phyloP scores from a whole-genome alignment of 2,888 invertebrate species.

The Sminthurides aquaticus region DNA sequence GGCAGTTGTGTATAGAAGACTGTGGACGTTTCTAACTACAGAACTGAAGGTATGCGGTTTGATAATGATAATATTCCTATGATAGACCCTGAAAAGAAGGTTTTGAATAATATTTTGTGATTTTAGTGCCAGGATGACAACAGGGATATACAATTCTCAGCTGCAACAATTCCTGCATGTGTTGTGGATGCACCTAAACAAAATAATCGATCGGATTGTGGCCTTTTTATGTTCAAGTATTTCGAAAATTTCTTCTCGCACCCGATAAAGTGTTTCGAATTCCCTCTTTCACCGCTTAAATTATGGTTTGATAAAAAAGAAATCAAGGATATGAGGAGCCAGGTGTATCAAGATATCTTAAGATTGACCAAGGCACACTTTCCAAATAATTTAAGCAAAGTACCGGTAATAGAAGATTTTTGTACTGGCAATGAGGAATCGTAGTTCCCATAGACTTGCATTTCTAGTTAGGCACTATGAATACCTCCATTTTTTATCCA shows the following conservation, averaged over 20 bases:
- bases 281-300: conserved; percentile 10
- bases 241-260: conserved; percentile 84
- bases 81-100: no score
- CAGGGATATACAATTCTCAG: conserved; percentile 56
- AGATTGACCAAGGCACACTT: background rate
- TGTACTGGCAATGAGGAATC: no score
- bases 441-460: no score
- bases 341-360: conserved; percentile 7
- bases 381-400: background rate
- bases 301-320: conserved; percentile 2
- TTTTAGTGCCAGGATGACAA: background rate
- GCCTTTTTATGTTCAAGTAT: conserved; percentile 88
- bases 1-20: conserved; percentile 75
- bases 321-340: background rate
- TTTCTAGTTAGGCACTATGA: no score
- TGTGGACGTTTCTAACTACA: conserved; percentile 82
- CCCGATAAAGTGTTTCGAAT: conserved; percentile 17
- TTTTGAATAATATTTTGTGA: background rate
- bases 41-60: conserved; percentile 60
- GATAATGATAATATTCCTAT: background rate
- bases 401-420: background rate
- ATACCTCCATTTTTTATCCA: no score
- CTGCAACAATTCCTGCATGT: conserved; percentile 75
- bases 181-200: conserved; percentile 94
- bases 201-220: conserved; percentile 94